Evolutionary conservation across 1,140 invertebrate species (phyloP), one percentile per base, ranked within the genome.

Genomic region (Bombus picipes): DNA sequence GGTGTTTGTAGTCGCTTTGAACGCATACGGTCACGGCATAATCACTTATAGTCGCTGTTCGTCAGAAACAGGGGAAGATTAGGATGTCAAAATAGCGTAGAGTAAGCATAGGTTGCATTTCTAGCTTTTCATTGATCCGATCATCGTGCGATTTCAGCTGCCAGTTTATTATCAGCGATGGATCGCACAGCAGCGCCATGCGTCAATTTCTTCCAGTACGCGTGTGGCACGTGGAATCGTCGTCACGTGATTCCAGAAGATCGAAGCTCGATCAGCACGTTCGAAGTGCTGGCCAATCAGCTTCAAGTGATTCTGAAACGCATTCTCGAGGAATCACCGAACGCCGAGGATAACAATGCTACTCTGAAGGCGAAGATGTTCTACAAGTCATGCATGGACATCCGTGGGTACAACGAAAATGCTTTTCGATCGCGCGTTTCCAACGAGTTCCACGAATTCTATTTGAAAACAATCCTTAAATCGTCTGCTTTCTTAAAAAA

Each of bases 221-320:
- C 98, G 1, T 98, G 98, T 91, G 98, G 98, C 2, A 97, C 97
- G 3, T 99, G 98, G 98, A 98, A 99, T 93, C 97, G 97, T 90
- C 96, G 97, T 82, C 98, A 99, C 95, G 96, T 98, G 6, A 99
- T 99, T 90, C 98, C 98, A 0, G 98, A 98, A 92, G 98, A 99
- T 92, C 96, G 97, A 88, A 97, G 98, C 87, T 98, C 97, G 32
- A 98, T 98, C 76, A 98, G 97, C 91, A 98, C 98, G 0, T 99
- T 99, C 92, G 98, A 98, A 95, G 97, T 98, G 25, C 96, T 99
- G 81, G 97, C 98, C 3, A 98, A 98, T 94, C 97, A 98, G 90
- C 95, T 98, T 70, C 98, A 98, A 95, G 95, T 98, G 62, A 97
- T 98, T 65, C 94, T 99, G 4, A 98, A 98, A 95, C 97, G 96